Conservation (phyloP, 2,888 invertebrate species). For the Drosophila algonquin region DNA sequence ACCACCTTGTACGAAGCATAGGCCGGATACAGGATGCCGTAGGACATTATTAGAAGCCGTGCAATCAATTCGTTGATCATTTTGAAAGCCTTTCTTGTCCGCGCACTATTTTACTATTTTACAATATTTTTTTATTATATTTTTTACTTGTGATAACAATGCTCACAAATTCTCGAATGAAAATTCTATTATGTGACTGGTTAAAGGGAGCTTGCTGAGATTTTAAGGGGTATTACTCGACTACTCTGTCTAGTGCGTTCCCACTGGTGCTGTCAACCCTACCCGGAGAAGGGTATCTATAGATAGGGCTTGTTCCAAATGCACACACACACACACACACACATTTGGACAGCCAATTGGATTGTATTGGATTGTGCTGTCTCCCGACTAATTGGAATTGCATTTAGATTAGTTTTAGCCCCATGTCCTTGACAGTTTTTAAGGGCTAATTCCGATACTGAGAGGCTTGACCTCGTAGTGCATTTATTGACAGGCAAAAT, state of each 20-base stretch:
- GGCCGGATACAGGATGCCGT: slow-evolving; percentile 99
- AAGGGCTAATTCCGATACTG: background rate
- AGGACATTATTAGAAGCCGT: slow-evolving; percentile 87
- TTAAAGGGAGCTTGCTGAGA: no score
- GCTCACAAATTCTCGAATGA: no score
- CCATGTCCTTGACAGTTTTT: slow-evolving; percentile 3
- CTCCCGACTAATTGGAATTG: slow-evolving; percentile 57
- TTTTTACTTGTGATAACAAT: no score
- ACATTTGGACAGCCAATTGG: slow-evolving; percentile 58
- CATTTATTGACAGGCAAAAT: background rate
- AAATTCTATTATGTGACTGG: no score
- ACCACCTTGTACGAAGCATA: slow-evolving; percentile 99
- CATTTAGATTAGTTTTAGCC: slow-evolving; percentile 53
- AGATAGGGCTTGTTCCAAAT: slow-evolving; percentile 43
- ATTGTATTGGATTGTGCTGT: slow-evolving; percentile 54
- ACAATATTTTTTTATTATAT: no score
- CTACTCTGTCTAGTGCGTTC: no score
- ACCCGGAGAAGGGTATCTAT: no score
- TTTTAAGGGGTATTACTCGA: no score
- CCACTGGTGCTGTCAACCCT: no score
- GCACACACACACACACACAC: slow-evolving; percentile 37
- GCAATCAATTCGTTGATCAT: no score
- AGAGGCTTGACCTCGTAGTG: slow-evolving; percentile 2
- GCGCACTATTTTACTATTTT: no score
- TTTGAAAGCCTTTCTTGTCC: no score